Base-by-base conservation (phyloP, 2,113 vertebrate species). In the Ammodytes dubius region DNA sequence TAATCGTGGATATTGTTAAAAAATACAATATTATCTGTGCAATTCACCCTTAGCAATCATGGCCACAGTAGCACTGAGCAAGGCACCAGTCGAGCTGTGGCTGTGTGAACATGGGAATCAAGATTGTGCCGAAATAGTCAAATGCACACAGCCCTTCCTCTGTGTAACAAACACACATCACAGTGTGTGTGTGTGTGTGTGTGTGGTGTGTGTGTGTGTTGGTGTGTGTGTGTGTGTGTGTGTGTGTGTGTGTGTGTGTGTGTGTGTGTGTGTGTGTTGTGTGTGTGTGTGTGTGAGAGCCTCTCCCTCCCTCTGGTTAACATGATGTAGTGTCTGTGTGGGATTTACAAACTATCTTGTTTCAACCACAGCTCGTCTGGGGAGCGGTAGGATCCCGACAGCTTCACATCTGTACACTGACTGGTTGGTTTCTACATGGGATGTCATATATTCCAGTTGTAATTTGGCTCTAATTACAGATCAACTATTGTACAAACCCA, bases 401-500 rank as follows among this genome's bases (percentile, higher is more conserved):
- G 35, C 50, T 87, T 58, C 19, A 53, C 42, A 65, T 64, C 1
- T 0, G 14, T 11, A 5, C 27, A 65, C 7, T 49, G 78, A 73
- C 10, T 68, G 15, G 50, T 58, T 35, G 56, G 63, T 53, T 52
- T 39, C 50, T 19, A 39, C 66, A 56, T 12, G 35, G 2, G 4
- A 15, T 54, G 54, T 52, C 12, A 58, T 47, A 54, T 60, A 77
- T 73, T 40, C 80, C 64, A 72, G 67, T 52, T 52, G 45, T 49
- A 70, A 82, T 11, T 61, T 5, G 73, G 39, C 45, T 52, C 13
- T 77, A 74, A 77, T 81, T 86, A 74, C 27, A 86, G 53, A 71
- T 50, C 0, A 42, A 46, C 42, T 57, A 39, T 72, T 46, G 13
- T 56, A 58, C 37, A 52, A 77, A 35, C 37, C 57, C 17, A 63